These are phyloP conservation scores for Hirtodrosophila cameraria DNA, from an alignment of 2,888 invertebrate species.

Conservation along the genomic window DNA sequence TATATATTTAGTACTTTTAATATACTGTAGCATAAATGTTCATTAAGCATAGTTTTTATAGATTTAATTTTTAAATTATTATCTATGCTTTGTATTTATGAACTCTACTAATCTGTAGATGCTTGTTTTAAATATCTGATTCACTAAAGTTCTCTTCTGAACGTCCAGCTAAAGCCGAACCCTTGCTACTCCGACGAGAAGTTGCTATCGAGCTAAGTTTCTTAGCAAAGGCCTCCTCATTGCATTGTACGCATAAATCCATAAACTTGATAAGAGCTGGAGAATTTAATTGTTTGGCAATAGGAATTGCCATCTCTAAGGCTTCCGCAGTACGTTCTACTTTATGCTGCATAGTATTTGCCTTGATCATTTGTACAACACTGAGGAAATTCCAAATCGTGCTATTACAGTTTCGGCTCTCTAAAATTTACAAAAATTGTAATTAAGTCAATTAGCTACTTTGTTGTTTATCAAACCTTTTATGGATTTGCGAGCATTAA, in stretches of 20 bases:
- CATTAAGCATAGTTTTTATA: no score
- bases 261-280: slow-evolving; percentile 18
- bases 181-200: no score
- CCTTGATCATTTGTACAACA: slow-evolving; percentile 65
- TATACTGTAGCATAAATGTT: no score
- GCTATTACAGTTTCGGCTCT: slow-evolving; percentile 59
- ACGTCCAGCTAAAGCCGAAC: no score
- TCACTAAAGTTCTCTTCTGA: no score
- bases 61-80: no score
- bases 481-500: slow-evolving; percentile 68
- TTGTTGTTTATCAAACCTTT: slow-evolving; percentile 26
- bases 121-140: no score
- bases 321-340: slow-evolving; percentile 75
- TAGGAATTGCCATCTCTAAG: slow-evolving; percentile 23
- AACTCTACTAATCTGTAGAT: no score
- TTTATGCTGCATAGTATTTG: slow-evolving; percentile 72
- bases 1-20: no score
- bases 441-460: no score
- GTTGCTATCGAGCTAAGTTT: not conserved
- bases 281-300: slow-evolving; percentile 13
- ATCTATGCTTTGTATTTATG: no score
- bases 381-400: slow-evolving; percentile 74
- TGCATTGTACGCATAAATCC: not conserved
- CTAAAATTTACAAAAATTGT: slow-evolving; percentile 11
- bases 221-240: not conserved